Evolutionary conservation across 2,888 invertebrate species (phyloP).

Genomic region (Drosophila barbarae): DNA sequence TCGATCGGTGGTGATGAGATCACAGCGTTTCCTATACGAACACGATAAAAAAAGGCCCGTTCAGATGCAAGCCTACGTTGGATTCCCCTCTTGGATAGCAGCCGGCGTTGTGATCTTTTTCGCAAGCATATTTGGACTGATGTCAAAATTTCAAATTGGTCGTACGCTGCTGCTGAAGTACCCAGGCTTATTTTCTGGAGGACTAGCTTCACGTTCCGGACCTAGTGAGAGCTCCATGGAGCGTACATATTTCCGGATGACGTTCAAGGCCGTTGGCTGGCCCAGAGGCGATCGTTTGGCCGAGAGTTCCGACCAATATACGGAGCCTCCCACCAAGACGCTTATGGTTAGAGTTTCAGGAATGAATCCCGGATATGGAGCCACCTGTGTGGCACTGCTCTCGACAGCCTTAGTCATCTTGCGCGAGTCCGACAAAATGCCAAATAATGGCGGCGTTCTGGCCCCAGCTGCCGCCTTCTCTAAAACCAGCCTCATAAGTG

Average conservation of each 20-base stretch:
- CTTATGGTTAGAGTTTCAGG: constrained; percentile 84
- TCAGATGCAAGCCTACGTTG: constrained; percentile 88
- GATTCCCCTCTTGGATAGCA: constrained; percentile 81
- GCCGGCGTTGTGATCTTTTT: constrained; percentile 81
- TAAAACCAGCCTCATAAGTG: constrained; percentile 88
- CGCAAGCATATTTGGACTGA: constrained; percentile 83
- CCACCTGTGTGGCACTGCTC: constrained; percentile 87
- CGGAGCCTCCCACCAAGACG: constrained; percentile 83
- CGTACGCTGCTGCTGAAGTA: constrained; percentile 85
- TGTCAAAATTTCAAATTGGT: constrained; percentile 84
- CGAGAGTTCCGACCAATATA: constrained; percentile 81
- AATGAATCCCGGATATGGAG: constrained; percentile 86
- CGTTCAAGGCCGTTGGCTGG: constrained; percentile 91
- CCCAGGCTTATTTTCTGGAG: constrained; percentile 86
- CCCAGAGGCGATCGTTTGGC: constrained; percentile 81
- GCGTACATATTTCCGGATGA: constrained; percentile 84
- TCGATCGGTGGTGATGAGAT: constrained; percentile 87
- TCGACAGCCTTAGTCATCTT: constrained; percentile 88
- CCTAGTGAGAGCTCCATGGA: constrained; percentile 84
- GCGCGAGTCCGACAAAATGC: constrained; percentile 88
- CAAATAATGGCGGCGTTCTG: constrained; percentile 91
- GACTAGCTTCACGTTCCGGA: constrained; percentile 84
- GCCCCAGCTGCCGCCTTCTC: constrained; percentile 92
- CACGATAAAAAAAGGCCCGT: constrained; percentile 86
- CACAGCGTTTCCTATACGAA: constrained; percentile 88